phyloP scores from a whole-genome alignment of 2,797 vertebrate species.

The Florisuga fusca region DNA sequence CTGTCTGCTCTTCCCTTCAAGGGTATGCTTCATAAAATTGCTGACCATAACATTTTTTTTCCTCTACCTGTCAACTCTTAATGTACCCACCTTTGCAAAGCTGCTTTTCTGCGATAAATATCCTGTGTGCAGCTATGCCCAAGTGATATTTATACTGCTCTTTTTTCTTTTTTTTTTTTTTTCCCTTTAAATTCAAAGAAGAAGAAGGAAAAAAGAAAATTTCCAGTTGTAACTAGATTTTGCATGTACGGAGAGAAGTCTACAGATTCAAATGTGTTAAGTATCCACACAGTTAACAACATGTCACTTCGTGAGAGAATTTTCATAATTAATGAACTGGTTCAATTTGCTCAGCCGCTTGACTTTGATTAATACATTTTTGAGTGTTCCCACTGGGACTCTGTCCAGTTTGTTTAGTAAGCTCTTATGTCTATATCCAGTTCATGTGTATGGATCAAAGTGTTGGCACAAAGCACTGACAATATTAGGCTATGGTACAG shows the following conservation, averaged over 20 bases:
- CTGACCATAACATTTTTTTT: neutral
- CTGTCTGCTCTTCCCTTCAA: neutral
- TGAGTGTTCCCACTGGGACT: slow-evolving; percentile 78
- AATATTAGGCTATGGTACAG: slow-evolving; percentile 32
- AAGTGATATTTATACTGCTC: too few relatives aligned
- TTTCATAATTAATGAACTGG: slow-evolving; percentile 86
- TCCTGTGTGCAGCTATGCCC: neutral
- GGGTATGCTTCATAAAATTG: neutral
- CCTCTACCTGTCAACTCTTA: neutral
- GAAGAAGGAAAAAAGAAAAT: neutral
- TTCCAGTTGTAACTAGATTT: neutral
- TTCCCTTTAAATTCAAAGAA: neutral
- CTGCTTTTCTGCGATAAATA: neutral
- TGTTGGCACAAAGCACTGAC: slow-evolving; percentile 57
- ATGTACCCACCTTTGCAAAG: neutral
- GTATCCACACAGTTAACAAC: slow-evolving; percentile 76
- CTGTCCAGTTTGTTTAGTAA: slow-evolving; percentile 80
- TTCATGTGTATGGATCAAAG: slow-evolving; percentile 75
- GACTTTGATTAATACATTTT: slow-evolving; percentile 83
- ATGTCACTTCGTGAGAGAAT: slow-evolving; percentile 81
- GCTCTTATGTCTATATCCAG: slow-evolving; percentile 78
- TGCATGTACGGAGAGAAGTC: neutral
- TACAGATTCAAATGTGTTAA: slow-evolving; percentile 69
- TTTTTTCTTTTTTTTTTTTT: neutral
- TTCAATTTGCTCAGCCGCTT: slow-evolving; percentile 81